phyloP scores from a whole-genome alignment of 1,140 invertebrate genomes.

The Drosophila prosaltans region DNA sequence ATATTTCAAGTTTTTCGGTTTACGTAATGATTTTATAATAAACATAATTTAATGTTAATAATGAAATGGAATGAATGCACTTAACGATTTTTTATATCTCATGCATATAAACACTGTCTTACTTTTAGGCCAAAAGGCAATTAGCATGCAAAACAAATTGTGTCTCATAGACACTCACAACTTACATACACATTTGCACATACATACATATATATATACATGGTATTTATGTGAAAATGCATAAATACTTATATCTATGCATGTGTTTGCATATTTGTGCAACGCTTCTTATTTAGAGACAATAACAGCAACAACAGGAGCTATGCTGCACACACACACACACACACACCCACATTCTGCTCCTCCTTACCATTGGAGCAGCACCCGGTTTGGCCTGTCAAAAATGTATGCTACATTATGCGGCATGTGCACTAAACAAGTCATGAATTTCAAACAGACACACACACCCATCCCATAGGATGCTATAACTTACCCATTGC shows the following conservation, averaged over 20 bases:
- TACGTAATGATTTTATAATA: neutral
- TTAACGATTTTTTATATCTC: constrained; percentile 19
- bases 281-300: constrained; percentile 65
- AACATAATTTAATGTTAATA: neutral
- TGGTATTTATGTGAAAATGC: constrained; percentile 64
- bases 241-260: constrained; percentile 50
- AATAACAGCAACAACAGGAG: constrained; percentile 38
- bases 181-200: constrained; percentile 38
- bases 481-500: no score
- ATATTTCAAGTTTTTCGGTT: neutral
- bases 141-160: constrained; percentile 78
- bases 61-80: constrained; percentile 64
- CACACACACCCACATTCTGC: no score
- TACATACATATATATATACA: constrained; percentile 1
- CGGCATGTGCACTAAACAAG: constrained; percentile 79
- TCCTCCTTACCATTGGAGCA: constrained; percentile 39
- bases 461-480: neutral
- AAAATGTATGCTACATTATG: constrained; percentile 79
- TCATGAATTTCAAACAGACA: constrained; percentile 79
- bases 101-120: neutral
- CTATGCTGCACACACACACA: no score
- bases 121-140: constrained; percentile 45
- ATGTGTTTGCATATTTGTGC: constrained; percentile 58
- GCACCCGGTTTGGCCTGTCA: constrained; percentile 54
- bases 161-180: constrained; percentile 63